Conservation (phyloP, 2,888 invertebrate species). For the Brachynemurus nebulosus region DNA sequence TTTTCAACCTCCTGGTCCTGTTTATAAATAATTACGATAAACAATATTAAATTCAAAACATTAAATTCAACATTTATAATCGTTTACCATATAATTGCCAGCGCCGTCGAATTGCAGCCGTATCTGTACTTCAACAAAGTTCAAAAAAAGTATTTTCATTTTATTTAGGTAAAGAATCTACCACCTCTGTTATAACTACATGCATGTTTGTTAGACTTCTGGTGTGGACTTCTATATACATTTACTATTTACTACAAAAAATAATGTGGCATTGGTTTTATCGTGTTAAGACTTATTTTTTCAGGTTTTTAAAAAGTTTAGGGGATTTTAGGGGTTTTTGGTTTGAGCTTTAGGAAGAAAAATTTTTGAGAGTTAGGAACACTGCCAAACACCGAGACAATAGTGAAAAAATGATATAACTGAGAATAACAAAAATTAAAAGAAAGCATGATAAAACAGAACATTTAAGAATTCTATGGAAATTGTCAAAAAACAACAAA, state of each 20-base stretch:
- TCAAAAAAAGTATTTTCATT: not conserved
- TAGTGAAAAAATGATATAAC: too few species aligned
- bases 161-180: not conserved
- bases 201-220: too few species aligned
- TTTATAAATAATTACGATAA: not conserved
- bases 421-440: too few species aligned
- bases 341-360: not conserved
- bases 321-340: not conserved
- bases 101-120: not conserved
- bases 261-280: conserved; percentile 3
- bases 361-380: not conserved
- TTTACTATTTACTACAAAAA: too few species aligned
- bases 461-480: too few species aligned
- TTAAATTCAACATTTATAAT: not conserved
- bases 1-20: not conserved
- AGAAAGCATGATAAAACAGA: too few species aligned
- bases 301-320: not conserved
- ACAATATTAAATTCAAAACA: not conserved
- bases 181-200: too few species aligned
- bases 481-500: too few species aligned
- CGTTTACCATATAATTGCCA: not conserved
- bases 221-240: too few species aligned
- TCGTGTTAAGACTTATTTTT: conserved; percentile 1
- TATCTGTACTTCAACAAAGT: not conserved
- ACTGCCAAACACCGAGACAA: too few species aligned